Evolutionary conservation across 2,797 vertebrate genomes (phyloP), one percentile per base, ranked within the genome.

Genomic region (Rhabdomys pumilio): DNA sequence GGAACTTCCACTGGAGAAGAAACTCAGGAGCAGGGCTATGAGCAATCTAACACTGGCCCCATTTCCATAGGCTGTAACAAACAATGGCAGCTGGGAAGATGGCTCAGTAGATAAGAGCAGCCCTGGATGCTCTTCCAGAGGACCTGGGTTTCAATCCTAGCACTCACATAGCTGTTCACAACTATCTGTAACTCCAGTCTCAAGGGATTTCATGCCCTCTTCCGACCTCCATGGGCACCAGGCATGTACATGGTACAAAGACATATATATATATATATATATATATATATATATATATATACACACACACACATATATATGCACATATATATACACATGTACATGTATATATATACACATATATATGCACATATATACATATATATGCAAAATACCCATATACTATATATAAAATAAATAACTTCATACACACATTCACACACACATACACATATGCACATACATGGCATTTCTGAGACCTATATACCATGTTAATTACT

Each of bases 381-480:
- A 72, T 20, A 75, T 75, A 75, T 44, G 38, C 11, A 44, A 44
- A 73, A 13, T 22, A 75, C 41, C 8, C 24, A 76, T 75, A 76
- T 47, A 47, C 75, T 75, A 76, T 76, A 17, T 44, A 76, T 50
- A 50, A 76, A 76, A 76, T 76, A 44, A 76, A 76, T 50, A 75
- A 75, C 38, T 75, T 44, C 38, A 81, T 53, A 61, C 55, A 83
- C 81, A 83, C 57, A 83, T 34, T 31, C 29, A 50, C 53, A 83
- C 15, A 63, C n/a, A 31, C 26, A 61, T 11, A 4, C 59, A 44
- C 57, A 31, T 14, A 20, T 53, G 34, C 63, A 86, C 47, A 86
- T 22, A 26, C 83, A 69, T 15, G 59, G 29, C 77, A 92, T 69
- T 93, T 96, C 73, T 53, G 61, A 73, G 88, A 93, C 24, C 31